phyloP scores from a whole-genome alignment of 2,797 vertebrate genomes.

The Scolopax bukidnonensis region DNA sequence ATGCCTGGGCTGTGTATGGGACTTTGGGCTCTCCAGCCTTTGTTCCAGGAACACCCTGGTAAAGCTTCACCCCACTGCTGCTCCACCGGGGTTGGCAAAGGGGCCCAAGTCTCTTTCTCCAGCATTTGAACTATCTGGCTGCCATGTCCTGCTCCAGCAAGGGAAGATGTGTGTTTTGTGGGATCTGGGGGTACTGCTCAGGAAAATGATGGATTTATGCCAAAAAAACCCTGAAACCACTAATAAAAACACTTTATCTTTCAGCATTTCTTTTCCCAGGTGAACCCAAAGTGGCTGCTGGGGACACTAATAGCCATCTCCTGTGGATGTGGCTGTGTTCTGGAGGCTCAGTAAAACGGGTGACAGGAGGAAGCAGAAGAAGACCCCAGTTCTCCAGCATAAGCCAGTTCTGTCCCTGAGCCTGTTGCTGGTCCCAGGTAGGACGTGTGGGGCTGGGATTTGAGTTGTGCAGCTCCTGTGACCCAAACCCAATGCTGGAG shows the following conservation, averaged over 20 bases:
- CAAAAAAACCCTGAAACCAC: background rate
- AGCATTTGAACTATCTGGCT: background rate
- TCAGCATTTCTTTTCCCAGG: background rate
- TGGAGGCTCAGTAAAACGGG: background rate
- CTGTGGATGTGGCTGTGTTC: background rate
- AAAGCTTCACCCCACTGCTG: background rate
- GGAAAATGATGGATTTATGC: background rate
- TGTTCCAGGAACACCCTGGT: background rate
- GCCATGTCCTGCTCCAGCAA: fast-evolving
- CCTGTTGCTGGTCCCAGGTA: background rate
- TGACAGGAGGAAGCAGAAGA: background rate
- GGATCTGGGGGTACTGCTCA: background rate
- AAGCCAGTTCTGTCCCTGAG: background rate
- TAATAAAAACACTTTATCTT: background rate
- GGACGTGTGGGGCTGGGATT: fast-evolving
- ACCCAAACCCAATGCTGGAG: fast-evolving
- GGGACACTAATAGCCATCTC: too few relatives aligned
- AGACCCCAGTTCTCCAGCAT: background rate
- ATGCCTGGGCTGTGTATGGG: fast-evolving
- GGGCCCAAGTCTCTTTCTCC: background rate
- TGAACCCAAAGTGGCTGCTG: background rate
- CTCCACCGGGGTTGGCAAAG: background rate
- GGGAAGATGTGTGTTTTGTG: fast-evolving
- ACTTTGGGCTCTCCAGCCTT: background rate
- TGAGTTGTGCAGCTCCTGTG: background rate